phyloP scores from a whole-genome alignment of 2,888 invertebrate genomes.

The Lasioglossum calceatum region DNA sequence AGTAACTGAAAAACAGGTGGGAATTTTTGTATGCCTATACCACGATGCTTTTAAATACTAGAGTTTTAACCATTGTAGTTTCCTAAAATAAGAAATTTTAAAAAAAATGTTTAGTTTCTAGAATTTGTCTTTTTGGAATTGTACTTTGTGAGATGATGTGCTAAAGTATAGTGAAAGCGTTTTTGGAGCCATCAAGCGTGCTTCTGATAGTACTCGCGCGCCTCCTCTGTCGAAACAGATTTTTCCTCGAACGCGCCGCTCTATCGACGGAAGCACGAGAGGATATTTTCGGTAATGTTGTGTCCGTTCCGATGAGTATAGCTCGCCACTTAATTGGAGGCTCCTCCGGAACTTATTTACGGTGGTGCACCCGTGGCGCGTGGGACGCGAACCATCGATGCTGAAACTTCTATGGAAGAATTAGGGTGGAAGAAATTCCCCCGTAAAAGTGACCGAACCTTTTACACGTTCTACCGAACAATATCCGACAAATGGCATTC shows the following conservation, averaged over 20 bases:
- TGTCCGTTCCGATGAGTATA: constrained; percentile 18
- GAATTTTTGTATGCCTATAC: background rate
- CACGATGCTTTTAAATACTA: background rate
- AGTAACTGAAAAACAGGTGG: background rate
- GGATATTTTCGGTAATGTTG: constrained; percentile 18
- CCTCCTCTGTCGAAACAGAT: background rate
- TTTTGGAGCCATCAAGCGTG: background rate
- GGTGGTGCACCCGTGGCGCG: constrained; percentile 18
- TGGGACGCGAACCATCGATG: constrained; percentile 38
- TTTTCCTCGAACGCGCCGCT: background rate
- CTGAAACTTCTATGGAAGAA: constrained; percentile 48
- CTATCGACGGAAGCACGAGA: constrained; percentile 1
- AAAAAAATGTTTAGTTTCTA: background rate
- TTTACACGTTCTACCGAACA: constrained; percentile 18
- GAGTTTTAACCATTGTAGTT: background rate
- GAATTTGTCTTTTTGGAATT: background rate
- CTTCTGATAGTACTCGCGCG: background rate
- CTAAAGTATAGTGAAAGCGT: background rate
- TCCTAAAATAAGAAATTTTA: background rate
- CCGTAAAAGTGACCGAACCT: constrained; percentile 35
- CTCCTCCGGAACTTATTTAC: constrained; percentile 30
- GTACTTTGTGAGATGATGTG: background rate
- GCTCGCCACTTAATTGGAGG: constrained; percentile 42
- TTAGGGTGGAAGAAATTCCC: constrained; percentile 54
- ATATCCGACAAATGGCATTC: constrained; percentile 24